Base-by-base conservation (phyloP, 2,888 invertebrate genomes). In the Ophonus ardosiacus region DNA sequence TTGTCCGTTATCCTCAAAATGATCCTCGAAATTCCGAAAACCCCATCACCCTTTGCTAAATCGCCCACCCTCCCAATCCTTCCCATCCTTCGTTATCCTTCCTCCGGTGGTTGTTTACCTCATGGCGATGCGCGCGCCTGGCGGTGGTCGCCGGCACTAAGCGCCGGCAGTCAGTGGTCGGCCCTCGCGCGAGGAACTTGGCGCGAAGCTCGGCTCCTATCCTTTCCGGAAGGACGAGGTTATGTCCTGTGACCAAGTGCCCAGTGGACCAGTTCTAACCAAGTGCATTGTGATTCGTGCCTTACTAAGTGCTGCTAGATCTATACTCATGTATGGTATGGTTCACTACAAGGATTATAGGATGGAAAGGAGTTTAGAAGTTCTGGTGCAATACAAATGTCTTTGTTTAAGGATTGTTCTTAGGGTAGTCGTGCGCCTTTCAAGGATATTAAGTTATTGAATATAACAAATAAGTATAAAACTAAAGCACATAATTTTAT, bases 221-320 rank as follows among this genome's bases (percentile, higher is more conserved):
- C 1, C 4, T 4, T 5, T 15, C 15, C 15, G 59, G 15, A 17
- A 59, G 10, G 59, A n/a, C 7, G 15, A n/a, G 59, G 10, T 13
- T 59, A 15, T 15, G 59, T 13, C 17, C 15, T 18, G 59, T 7
- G 59, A 17, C 17, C 59, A 17, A 17, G 17, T 59, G 17, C 17
- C 10, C 24, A 18, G 17, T 17, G 18, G 40, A 59, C 31, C 71
- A 74, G 38, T 57, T 74, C 59, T 74, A 56, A 84, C 18, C 63
- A 84, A 74, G 83, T 84, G 83, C 83, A 74, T 84, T 84, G 83
- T 84, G 83, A 84, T 17, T 31, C 38, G 84, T 84, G 84, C 84
- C 84, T 84, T 84, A 78, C 56, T 51, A 74, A 31, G 84, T 84
- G 84, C 84, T 84, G 74, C 76, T 83, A 78, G 61, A 59, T 31